These are phyloP conservation scores for Troglohyphantes excavatus DNA, from an alignment of 2,888 invertebrate species.

Conservation along the genomic window DNA sequence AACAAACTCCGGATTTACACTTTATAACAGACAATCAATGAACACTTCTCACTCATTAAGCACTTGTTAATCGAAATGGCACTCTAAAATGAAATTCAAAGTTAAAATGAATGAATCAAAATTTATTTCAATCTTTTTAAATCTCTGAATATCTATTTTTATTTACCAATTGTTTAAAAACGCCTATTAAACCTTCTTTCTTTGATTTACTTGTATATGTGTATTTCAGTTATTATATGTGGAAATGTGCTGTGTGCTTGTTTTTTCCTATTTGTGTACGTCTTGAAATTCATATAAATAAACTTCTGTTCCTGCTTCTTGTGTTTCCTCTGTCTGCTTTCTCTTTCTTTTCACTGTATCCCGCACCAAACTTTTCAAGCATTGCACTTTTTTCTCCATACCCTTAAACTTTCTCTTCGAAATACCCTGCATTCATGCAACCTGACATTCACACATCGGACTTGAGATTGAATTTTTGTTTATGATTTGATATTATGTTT, in stretches of 20 bases:
- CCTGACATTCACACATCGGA: background rate
- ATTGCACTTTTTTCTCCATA: slow-evolving; percentile 44
- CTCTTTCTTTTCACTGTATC: slow-evolving; percentile 46
- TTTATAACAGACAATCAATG: slow-evolving; percentile 31
- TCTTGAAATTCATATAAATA: slow-evolving; percentile 49
- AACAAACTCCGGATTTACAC: background rate
- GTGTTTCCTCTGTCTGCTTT: slow-evolving; percentile 52
- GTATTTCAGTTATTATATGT: slow-evolving; percentile 26
- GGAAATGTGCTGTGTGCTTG: slow-evolving; percentile 36
- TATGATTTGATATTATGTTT: too few relatives aligned
- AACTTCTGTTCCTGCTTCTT: slow-evolving; percentile 75
- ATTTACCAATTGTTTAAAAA: background rate
- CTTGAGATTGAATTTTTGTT: too few relatives aligned
- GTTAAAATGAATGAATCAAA: background rate
- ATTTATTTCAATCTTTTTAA: slow-evolving; percentile 11
- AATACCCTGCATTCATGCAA: background rate
- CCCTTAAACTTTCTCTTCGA: slow-evolving; percentile 37
- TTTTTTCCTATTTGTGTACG: slow-evolving; percentile 52
- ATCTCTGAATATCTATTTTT: background rate
- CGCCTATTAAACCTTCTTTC: background rate
- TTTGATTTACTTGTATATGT: slow-evolving; percentile 13
- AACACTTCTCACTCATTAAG: background rate
- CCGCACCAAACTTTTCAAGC: slow-evolving; percentile 31
- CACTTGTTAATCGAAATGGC: slow-evolving; percentile 30
- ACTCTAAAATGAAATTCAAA: background rate